These are phyloP conservation scores for Cantharis rustica DNA, from an alignment of 2,888 invertebrate genomes.

Conservation along the genomic window DNA sequence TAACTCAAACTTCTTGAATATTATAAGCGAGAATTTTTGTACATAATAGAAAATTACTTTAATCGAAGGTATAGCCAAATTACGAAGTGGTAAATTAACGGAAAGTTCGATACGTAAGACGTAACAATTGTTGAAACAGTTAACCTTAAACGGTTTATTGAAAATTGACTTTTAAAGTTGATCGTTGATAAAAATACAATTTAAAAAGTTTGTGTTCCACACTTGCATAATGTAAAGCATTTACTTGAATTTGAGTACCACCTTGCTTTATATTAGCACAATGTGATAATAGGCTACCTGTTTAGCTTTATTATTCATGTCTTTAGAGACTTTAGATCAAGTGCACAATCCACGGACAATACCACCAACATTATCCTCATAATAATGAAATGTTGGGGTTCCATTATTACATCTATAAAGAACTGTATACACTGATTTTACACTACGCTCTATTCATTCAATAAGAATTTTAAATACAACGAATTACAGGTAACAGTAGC, in stretches of 20 bases:
- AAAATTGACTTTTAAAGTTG: background rate
- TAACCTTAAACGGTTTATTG: background rate
- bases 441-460: constrained; percentile 40
- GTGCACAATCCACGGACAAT: constrained; percentile 55
- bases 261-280: constrained; percentile 53
- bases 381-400: constrained; percentile 55
- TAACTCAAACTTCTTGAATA: background rate
- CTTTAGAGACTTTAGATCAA: constrained; percentile 52
- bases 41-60: background rate
- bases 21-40: background rate
- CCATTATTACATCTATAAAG: constrained; percentile 51
- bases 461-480: constrained; percentile 38
- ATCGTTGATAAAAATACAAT: constrained; percentile 1
- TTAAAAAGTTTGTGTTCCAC: constrained; percentile 43
- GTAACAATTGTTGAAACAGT: background rate
- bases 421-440: constrained; percentile 52
- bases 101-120: background rate
- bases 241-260: constrained; percentile 43
- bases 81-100: background rate
- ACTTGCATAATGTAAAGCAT: constrained; percentile 35
- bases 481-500: constrained; percentile 25
- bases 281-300: constrained; percentile 54
- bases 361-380: constrained; percentile 53
- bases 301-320: constrained; percentile 55
- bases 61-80: background rate